phyloP scores from a whole-genome alignment of 2,113 vertebrate genomes.

The Rhea pennata region DNA sequence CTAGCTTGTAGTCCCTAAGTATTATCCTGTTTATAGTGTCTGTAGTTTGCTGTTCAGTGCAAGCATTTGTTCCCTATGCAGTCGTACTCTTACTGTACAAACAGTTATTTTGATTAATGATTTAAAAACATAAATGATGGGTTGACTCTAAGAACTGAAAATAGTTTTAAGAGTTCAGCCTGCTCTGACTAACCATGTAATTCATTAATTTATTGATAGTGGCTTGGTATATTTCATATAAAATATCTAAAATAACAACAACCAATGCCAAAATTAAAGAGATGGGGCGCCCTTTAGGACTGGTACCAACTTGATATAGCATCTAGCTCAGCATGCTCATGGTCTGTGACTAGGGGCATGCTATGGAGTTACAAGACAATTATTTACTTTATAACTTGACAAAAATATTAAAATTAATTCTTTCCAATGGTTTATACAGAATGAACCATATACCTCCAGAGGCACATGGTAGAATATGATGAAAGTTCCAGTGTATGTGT shows the following conservation, averaged over 20 bases:
- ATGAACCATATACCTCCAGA: not conserved
- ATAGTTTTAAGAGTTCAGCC: not conserved
- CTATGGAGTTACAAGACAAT: not conserved
- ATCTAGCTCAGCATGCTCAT: not conserved
- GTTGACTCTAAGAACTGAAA: not conserved
- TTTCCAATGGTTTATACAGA: not conserved
- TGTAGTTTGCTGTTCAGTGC: not conserved
- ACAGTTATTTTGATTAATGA: not conserved
- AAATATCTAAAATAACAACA: not conserved
- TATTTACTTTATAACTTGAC: not conserved
- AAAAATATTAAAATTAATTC: not conserved
- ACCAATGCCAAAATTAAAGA: not conserved
- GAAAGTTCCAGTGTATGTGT: not conserved
- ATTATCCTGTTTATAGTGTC: not conserved
- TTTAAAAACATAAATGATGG: not conserved
- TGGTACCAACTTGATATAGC: not conserved
- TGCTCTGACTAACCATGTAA: not conserved
- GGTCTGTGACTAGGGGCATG: not conserved
- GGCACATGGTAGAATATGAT: not conserved
- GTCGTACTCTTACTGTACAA: not conserved
- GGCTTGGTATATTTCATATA: not conserved
- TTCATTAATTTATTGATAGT: fast-evolving
- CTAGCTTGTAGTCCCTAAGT: not conserved
- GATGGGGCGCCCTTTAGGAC: not conserved
- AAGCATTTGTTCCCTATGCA: not conserved